Evolutionary conservation across 2,797 vertebrate genomes (phyloP).

Genomic region (Tolypeutes matacus): DNA sequence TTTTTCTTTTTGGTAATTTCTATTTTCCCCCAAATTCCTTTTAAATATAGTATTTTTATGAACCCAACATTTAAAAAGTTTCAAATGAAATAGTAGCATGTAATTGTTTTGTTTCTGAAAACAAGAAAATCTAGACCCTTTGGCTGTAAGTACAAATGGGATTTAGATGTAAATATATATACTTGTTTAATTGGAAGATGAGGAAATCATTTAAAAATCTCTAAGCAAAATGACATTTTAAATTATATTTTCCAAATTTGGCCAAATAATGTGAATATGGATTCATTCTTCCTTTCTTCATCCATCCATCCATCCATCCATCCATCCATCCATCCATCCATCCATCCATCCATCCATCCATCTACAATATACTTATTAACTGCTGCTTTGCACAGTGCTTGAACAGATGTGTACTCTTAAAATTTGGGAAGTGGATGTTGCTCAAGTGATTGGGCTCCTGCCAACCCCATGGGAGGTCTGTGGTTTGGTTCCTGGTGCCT

Average conservation of each 20-base stretch:
- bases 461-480: too few species aligned
- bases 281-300: neutral
- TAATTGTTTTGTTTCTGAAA: conserved; percentile 33
- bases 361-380: neutral
- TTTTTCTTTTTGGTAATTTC: conserved; percentile 33
- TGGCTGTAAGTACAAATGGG: neutral
- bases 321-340: neutral
- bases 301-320: neutral
- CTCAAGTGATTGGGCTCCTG: too few species aligned
- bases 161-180: neutral
- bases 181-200: neutral
- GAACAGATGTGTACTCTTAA: neutral
- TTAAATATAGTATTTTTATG: conserved; percentile 40
- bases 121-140: neutral
- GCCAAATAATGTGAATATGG: neutral
- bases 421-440: neutral
- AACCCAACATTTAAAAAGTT: conserved; percentile 14
- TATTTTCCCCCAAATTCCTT: neutral
- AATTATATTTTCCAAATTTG: conserved; percentile 25
- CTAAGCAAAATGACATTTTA: conserved; percentile 20
- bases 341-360: too few species aligned
- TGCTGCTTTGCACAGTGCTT: neutral
- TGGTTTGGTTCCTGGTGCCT: too few species aligned
- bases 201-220: neutral
- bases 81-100: neutral